Conservation (phyloP, 2,797 vertebrate species). For the Argyrosomus regius region DNA sequence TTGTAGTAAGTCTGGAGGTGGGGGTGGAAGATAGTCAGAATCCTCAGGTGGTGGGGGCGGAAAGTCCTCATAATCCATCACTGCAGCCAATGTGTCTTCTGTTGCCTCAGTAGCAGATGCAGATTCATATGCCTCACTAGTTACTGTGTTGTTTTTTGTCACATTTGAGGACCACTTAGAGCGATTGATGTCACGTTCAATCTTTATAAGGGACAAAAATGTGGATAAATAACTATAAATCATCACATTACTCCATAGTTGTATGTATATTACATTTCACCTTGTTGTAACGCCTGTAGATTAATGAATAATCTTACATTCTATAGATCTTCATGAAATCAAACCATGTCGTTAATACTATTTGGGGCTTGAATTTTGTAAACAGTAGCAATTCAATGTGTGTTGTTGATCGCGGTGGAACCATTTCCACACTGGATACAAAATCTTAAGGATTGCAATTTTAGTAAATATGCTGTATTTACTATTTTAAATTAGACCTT, state of each 20-base stretch:
- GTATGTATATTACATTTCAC: slow-evolving; percentile 10
- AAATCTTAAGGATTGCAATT: slow-evolving; percentile 27
- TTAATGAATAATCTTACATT: slow-evolving; percentile 2
- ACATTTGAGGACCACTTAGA: slow-evolving; percentile 85
- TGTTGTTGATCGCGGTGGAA: too few relatives aligned
- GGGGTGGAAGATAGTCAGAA: slow-evolving; percentile 87
- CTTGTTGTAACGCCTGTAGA: slow-evolving; percentile 1
- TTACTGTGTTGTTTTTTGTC: slow-evolving; percentile 78
- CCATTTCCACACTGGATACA: neutral
- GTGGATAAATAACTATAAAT: slow-evolving; percentile 46
- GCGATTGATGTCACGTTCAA: slow-evolving; percentile 86
- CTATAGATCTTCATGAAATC: slow-evolving; percentile 2
- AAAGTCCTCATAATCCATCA: slow-evolving; percentile 82
- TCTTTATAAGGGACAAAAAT: slow-evolving; percentile 88
- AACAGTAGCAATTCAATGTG: neutral
- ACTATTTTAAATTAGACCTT: neutral
- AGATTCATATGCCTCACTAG: slow-evolving; percentile 73
- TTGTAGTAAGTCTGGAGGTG: slow-evolving; percentile 88
- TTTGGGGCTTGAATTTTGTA: neutral
- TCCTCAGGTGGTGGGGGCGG: slow-evolving; percentile 86
- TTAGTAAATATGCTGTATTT: neutral
- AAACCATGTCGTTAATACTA: neutral
- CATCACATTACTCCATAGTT: neutral
- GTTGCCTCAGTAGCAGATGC: slow-evolving; percentile 60
- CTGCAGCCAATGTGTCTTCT: slow-evolving; percentile 62